Conservation (phyloP, 2,888 invertebrate species). For the Argyra leucocephala region DNA sequence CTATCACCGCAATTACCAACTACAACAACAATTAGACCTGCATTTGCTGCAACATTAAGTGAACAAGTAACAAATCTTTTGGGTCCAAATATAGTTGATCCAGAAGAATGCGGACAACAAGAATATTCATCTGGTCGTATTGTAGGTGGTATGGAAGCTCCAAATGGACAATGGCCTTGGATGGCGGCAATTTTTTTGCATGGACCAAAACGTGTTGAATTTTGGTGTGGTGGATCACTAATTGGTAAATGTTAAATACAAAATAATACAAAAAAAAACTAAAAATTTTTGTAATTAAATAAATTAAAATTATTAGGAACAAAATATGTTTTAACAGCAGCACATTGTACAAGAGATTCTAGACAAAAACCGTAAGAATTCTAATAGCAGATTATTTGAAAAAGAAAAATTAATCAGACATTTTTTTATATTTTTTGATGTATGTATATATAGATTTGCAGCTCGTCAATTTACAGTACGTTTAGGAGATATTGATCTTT, state of each 20-base stretch:
- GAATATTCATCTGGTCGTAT: constrained; percentile 78
- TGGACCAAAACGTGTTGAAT: constrained; percentile 73
- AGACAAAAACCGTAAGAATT: constrained; percentile 72
- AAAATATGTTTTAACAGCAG: constrained; percentile 72
- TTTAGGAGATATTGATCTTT: constrained; percentile 78
- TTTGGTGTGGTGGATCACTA: constrained; percentile 89
- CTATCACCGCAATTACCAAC: constrained; percentile 38
- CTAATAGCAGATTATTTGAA: neutral
- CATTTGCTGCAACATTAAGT: constrained; percentile 43
- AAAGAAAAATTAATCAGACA: neutral
- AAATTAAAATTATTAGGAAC: constrained; percentile 31
- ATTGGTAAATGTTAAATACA: constrained; percentile 56
- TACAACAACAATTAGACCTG: constrained; percentile 46
- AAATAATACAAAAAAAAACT: no score
- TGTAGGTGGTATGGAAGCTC: constrained; percentile 78
- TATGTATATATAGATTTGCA: constrained; percentile 55
- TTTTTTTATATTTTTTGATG: neutral
- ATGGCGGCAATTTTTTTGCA: constrained; percentile 89
- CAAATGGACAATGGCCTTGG: constrained; percentile 90
- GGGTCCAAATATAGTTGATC: constrained; percentile 38
- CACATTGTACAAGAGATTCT: constrained; percentile 86
- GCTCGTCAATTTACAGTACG: constrained; percentile 82
- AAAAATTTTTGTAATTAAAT: no score
- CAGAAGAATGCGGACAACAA: constrained; percentile 66
- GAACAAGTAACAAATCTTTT: constrained; percentile 26